Evolutionary conservation across 2,888 invertebrate genomes (phyloP), one percentile per base, ranked within the genome.

Genomic region (Spilarctia lutea): DNA sequence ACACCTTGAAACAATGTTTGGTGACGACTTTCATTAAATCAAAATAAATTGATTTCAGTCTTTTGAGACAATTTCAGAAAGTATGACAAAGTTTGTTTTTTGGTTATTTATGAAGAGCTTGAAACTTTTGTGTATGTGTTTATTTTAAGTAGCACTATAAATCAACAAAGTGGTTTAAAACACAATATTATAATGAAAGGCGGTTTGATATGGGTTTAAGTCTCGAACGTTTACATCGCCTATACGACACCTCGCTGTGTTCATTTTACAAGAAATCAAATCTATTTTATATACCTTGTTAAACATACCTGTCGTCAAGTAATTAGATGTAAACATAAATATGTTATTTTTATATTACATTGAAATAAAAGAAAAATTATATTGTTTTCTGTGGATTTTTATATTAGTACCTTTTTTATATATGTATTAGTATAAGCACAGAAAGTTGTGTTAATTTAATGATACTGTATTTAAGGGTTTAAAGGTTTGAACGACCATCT

Each of bases 261-360:
- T 18, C 20, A 52, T 56, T 56, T 56, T 56, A 2, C n/a, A 65
- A 24, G 30, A 33, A 33, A 65, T 18, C 0, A 33, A 2, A 20
- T 6, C 8, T 20, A 33, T 65, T 33, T 16, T 30, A 20, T 65
- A 65, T 60, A n/a, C 11, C 39, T 18, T 48, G n/a, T n/a, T n/a
- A n/a, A n/a, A n/a, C n/a, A n/a, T n/a, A 39, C 11, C 65, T 27
- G 71, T 68, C 72, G 13, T 52, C 56, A 67, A 71, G 60, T 65
- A 70, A 69, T 74, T 35, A 18, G 72, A 68, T n/a, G 30, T 63
- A 13, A 56, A 45, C 33, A 77, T 74, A 71, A 76, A 75, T 65
- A 39, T 56, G 45, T 13, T 63, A 20, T n/a, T 39, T 65, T n/a
- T 45, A 72, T 27, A 39, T 65, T 71, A 56, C 33, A 27, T 30